Evolutionary conservation across 2,113 vertebrate genomes (phyloP), one percentile per base, ranked within the genome.

Genomic region (Psephotus haematonotus): DNA sequence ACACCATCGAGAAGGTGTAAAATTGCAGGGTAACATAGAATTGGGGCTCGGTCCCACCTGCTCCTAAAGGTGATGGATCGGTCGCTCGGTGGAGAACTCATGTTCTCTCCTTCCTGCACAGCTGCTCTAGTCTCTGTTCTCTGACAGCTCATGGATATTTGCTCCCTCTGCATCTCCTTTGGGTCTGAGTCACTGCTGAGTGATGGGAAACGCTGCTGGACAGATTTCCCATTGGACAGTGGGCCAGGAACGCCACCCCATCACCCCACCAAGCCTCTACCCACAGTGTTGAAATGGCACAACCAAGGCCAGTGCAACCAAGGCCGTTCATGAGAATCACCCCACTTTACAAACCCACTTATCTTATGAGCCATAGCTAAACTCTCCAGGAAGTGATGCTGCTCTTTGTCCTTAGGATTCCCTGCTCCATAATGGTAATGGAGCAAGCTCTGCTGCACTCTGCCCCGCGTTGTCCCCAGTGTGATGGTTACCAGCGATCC

Each of bases 371-470:
- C 1, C 1, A 5, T 5, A 79, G 43, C 28, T 29, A 1, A 76
- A 24, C 52, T 10, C 33, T 8, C 18, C 18, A 2, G 16, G 25
- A 4, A 43, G 62, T 2, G 6, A 3, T 6, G 37, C 24, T 7
- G 2, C 60, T 43, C 77, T 6, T 23, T 35, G 29, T 29, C 72
- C 43, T 9, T 9, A 5, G 23, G 23, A 8, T n/a, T 47, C 60
- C 71, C 17, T 4, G 10, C 50, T 49, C 18, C 12, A 0, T 10
- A 7, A 1, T 0, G 25, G 3, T 8, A 24, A 25, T 0, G 50
- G 27, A 7, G 39, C 3, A 10, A 23, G 60, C 19, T 31, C 72
- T 79, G 71, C 69, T 29, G 0, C 37, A 4, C 9, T 3, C 49
- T 27, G 39, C 82, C 68, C 7, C 0, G 1, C 17, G 2, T 25